Percentiles rank a stretch among this genome's conserved stretches.
phyloP scores from a whole-genome alignment of 1,140 invertebrate genomes.

The Philopotamus ludificatus region DNA sequence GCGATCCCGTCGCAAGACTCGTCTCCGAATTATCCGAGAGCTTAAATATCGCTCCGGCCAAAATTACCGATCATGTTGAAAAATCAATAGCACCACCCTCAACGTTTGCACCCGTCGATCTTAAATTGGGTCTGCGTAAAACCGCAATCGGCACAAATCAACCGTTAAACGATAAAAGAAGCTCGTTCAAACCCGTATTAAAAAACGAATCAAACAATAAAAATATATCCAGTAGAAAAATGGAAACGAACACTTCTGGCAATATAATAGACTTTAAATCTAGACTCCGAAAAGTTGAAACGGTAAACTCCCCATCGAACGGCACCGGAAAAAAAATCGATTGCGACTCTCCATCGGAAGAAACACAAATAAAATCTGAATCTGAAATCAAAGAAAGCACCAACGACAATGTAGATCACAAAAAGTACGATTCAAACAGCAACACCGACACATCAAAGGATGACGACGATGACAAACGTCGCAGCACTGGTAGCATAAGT shows the following conservation, averaged over 20 bases:
- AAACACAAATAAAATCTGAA: constrained; percentile 17
- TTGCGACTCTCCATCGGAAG: constrained; percentile 43
- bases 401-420: constrained; percentile 50
- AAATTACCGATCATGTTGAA: constrained; percentile 25
- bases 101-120: constrained; percentile 52
- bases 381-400: constrained; percentile 24
- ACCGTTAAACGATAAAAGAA: constrained; percentile 44
- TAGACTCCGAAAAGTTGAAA: constrained; percentile 77
- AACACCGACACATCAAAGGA: constrained; percentile 53
- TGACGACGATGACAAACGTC: constrained; percentile 83
- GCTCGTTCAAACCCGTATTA: constrained; percentile 61
- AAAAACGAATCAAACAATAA: constrained; percentile 66
- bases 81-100: constrained; percentile 42
- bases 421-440: constrained; percentile 56
- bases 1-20: constrained; percentile 74
- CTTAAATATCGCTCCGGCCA: constrained; percentile 55
- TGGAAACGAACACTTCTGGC: constrained; percentile 55
- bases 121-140: constrained; percentile 57
- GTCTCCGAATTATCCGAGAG: constrained; percentile 71
- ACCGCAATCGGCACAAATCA: constrained; percentile 44
- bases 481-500: constrained; percentile 89
- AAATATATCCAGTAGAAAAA: constrained; percentile 51
- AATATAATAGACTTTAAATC: constrained; percentile 84
- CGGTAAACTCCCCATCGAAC: constrained; percentile 42
- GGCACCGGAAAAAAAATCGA: constrained; percentile 49